Evolutionary conservation across 2,797 vertebrate species (phyloP), one percentile per base, ranked within the genome.

Genomic region (Spinus olivaceus): DNA sequence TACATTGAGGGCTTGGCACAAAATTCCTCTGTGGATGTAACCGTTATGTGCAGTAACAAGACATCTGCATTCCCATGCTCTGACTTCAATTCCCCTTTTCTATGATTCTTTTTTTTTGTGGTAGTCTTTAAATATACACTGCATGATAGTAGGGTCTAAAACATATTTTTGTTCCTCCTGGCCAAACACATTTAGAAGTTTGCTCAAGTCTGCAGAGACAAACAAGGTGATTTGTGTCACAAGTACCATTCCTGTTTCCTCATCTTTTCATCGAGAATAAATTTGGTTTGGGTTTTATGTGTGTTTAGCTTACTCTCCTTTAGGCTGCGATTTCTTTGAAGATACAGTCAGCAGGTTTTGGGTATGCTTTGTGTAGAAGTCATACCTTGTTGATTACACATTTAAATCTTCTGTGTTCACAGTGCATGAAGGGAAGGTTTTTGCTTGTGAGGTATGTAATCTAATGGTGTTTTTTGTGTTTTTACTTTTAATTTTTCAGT

Each of bases 41-140:
- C 7, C 19, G 1, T 19, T 35, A 5, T 30, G 44, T 78, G 24
- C 9, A 33, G 10, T 81, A 73, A 42, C 4, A 3, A 23, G 46
- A 32, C 3, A 32, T 69, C 22, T 2, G 0, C 8, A 11, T 23
- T 79, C 39, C 23, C 4, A 6, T 42, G 79, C 21, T 72, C 46
- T 53, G 37, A 42, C 24, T 91, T 72, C 17, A 56, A 17, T 41
- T 53, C 14, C 6, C 2, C 17, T 42, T 59, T 76, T 13, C 13
- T 2, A 5, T 51, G 14, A 6, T 46, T 41, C 1, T 21, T 11
- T 19, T 11, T 41, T n/a, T 20, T 4, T 14, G 0, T 41, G 4
- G 6, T 67, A 42, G 35, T 66, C 30, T 35, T 87, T 59, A 73
- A 79, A 50, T 54, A 19, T 28, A 14, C 2, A 21, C 30, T 63